Conservation (phyloP, 2,888 invertebrate species). For the Hydriomena furcata region DNA sequence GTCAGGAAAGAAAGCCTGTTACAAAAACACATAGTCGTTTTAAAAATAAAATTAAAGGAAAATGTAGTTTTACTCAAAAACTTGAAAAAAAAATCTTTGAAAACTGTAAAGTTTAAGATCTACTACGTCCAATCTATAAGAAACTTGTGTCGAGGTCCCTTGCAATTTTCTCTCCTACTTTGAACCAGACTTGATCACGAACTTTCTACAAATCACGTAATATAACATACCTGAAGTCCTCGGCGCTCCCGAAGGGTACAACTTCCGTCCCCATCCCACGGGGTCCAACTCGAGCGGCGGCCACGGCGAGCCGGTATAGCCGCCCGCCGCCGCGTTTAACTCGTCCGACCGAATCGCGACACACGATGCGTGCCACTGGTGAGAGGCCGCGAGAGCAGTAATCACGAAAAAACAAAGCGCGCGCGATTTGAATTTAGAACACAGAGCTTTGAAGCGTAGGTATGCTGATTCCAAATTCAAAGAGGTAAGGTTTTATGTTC, state of each 20-base stretch:
- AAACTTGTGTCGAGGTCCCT: not conserved
- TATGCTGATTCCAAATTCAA: not conserved
- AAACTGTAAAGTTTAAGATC: too few species aligned
- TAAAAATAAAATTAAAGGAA: too few species aligned
- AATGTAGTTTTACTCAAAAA: too few species aligned
- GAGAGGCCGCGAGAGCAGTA: slow-evolving; percentile 69
- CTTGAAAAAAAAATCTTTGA: too few species aligned
- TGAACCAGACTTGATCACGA: not conserved
- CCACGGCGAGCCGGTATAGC: slow-evolving; percentile 92
- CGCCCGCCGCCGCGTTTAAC: slow-evolving; percentile 87
- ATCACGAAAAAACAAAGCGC: slow-evolving; percentile 51
- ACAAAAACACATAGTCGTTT: too few species aligned
- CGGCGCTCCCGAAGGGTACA: slow-evolving; percentile 89
- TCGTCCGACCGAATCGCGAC: slow-evolving; percentile 91
- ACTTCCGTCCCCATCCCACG: slow-evolving; percentile 91
- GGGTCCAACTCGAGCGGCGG: slow-evolving; percentile 90
- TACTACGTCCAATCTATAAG: not conserved
- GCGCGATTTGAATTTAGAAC: slow-evolving; percentile 28
- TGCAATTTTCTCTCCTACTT: not conserved
- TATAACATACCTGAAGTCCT: slow-evolving; percentile 80
- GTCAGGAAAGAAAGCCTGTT: too few species aligned
- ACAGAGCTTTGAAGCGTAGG: not conserved
- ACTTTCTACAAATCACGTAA: not conserved
- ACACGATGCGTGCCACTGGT: slow-evolving; percentile 63
- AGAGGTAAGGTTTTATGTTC: not conserved